Percentiles rank a stretch among this genome's conserved stretches.
phyloP scores from a whole-genome alignment of 2,888 invertebrate species.

The Ganaspis brasiliensis region DNA sequence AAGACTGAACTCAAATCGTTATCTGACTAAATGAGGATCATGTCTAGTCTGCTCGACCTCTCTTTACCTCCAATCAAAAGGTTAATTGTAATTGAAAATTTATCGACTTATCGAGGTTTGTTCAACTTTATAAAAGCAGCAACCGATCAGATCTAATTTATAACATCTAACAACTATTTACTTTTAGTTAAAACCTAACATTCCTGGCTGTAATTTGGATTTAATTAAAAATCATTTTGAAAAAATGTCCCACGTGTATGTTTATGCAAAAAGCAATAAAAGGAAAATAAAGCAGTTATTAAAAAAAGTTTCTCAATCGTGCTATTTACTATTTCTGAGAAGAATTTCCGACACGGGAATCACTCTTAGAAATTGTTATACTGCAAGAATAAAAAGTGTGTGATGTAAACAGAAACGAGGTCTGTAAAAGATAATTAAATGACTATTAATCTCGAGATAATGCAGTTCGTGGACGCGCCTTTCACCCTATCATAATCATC shows the following conservation, averaged over 20 bases:
- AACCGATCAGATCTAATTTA: no score
- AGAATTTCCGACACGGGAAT: neutral
- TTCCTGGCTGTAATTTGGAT: neutral
- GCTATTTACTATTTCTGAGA: neutral
- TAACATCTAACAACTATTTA: no score
- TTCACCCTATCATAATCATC: constrained; percentile 64
- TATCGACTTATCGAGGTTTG: neutral
- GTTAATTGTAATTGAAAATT: constrained; percentile 14
- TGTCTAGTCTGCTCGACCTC: neutral
- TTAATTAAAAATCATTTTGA: no score
- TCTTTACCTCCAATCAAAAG: neutral
- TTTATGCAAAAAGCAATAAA: neutral
- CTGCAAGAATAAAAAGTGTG: neutral
- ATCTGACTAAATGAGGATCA: constrained; percentile 3
- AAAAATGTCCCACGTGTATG: no score
- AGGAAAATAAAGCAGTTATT: neutral
- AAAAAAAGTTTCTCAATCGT: neutral
- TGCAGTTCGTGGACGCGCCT: constrained; percentile 59
- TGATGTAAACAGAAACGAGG: constrained; percentile 49
- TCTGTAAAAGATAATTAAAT: constrained; percentile 70
- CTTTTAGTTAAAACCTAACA: neutral
- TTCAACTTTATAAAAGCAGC: no score
- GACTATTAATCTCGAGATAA: constrained; percentile 71
- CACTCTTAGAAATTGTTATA: neutral
- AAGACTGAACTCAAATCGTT: neutral